Conservation (phyloP, 2,888 invertebrate species). For the Drosophila bunnanda region DNA sequence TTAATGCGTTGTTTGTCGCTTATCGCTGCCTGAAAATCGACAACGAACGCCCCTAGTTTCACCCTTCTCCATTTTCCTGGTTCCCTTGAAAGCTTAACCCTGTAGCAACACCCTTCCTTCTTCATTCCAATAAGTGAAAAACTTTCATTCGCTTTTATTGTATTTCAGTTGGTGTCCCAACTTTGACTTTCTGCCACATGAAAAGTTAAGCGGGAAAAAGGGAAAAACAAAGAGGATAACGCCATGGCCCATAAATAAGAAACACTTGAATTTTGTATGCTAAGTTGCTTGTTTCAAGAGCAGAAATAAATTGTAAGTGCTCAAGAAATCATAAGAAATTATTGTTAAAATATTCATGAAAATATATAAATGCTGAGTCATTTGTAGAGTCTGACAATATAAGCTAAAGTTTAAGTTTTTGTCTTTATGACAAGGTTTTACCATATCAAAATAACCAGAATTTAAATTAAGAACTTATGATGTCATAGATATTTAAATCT, state of each 20-base stretch:
- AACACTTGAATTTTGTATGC: slow-evolving; percentile 13
- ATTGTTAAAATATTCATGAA: slow-evolving; percentile 26
- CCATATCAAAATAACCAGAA: not conserved
- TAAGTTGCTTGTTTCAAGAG: slow-evolving; percentile 9
- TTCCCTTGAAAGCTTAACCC: slow-evolving; percentile 40
- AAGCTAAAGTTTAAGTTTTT: not conserved
- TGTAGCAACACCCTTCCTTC: slow-evolving; percentile 1
- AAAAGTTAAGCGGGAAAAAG: slow-evolving; percentile 37
- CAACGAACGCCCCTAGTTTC: slow-evolving; percentile 9
- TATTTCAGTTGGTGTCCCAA: slow-evolving; percentile 17
- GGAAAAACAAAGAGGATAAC: slow-evolving; percentile 5
- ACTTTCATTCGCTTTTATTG: slow-evolving; percentile 45
- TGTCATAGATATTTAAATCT: not conserved
- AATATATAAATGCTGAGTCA: not conserved
- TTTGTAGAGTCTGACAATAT: not conserved
- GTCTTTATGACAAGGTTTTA: not conserved
- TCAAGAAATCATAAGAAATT: slow-evolving; percentile 7
- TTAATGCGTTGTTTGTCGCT: slow-evolving; percentile 53
- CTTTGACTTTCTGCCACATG: slow-evolving; percentile 17
- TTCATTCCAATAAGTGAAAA: slow-evolving; percentile 13
- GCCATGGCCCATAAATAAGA: slow-evolving; percentile 6
- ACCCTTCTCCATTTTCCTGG: slow-evolving; percentile 6
- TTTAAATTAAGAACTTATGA: no score
- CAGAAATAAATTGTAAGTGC: slow-evolving; percentile 2
- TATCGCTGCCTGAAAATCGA: slow-evolving; percentile 64